Evolutionary conservation across 2,113 vertebrate genomes (phyloP).

Genomic region (Sylvilagus bachmani): DNA sequence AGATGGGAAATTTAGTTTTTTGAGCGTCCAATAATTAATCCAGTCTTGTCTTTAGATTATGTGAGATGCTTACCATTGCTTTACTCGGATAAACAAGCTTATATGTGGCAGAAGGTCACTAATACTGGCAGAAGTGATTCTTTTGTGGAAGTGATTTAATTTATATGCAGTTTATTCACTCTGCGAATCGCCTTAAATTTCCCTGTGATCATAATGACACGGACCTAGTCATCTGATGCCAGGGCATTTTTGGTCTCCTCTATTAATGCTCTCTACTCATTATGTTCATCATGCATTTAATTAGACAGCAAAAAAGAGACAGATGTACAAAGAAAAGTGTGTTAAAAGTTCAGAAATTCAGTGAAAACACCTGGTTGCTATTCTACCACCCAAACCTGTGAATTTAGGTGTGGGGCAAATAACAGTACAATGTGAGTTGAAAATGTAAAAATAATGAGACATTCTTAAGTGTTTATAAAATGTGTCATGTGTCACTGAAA

Average conservation of each 20-base stretch:
- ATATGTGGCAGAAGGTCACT: background rate
- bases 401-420: background rate
- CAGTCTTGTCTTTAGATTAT: background rate
- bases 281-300: background rate
- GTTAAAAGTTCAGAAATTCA: background rate
- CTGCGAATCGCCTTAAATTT: background rate
- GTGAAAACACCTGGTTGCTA: background rate
- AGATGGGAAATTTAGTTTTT: background rate
- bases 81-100: background rate
- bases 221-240: background rate
- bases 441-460: background rate
- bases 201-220: background rate
- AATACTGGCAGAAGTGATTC: background rate
- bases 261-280: background rate
- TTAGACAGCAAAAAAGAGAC: background rate
- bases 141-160: background rate
- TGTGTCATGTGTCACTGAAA: background rate
- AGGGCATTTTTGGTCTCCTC: background rate
- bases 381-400: background rate
- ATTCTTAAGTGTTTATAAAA: background rate
- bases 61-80: background rate
- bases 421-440: background rate
- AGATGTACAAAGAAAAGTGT: background rate
- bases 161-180: background rate
- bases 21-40: background rate